These are phyloP conservation scores for Stegana nigrithorax DNA, from an alignment of 2,888 invertebrate genomes.

Conservation along the genomic window DNA sequence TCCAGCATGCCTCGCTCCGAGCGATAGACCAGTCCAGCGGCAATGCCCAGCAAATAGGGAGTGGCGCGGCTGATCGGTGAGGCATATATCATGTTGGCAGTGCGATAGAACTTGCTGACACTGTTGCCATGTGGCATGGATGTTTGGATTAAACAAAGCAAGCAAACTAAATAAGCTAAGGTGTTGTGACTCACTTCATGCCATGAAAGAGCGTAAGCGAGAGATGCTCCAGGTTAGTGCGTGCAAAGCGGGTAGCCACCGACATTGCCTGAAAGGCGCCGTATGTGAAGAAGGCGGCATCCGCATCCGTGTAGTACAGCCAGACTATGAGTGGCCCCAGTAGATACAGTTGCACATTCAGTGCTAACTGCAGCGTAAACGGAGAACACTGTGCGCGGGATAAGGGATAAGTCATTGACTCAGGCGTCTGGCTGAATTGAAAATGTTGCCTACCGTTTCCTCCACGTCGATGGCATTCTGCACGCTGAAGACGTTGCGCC, in stretches of 20 bases:
- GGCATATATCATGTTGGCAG: conserved; percentile 75
- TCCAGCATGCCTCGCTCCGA: conserved; percentile 54
- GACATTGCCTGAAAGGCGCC: conserved; percentile 72
- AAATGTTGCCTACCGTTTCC: conserved; percentile 72
- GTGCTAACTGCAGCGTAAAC: conserved; percentile 79
- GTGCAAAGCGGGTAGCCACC: conserved; percentile 74
- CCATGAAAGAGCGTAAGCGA: conserved; percentile 77
- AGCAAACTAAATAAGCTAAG: no score
- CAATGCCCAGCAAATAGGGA: conserved; percentile 75
- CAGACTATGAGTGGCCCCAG: conserved; percentile 76
- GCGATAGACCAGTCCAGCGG: conserved; percentile 71
- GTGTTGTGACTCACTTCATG: conserved; percentile 76
- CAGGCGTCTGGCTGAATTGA: not conserved
- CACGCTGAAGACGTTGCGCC: conserved; percentile 77
- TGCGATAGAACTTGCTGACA: conserved; percentile 76
- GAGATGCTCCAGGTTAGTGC: conserved; percentile 73
- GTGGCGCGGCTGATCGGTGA: conserved; percentile 75
- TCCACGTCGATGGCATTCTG: conserved; percentile 79
- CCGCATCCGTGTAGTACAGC: conserved; percentile 72
- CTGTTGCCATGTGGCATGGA: conserved; percentile 62
- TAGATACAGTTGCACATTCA: conserved; percentile 80
- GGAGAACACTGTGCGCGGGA: conserved; percentile 76
- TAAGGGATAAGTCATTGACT: not conserved
- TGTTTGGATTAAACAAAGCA: not conserved
- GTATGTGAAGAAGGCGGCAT: conserved; percentile 71